Percentiles rank a stretch among this genome's conserved stretches.
phyloP scores from a whole-genome alignment of 1,140 invertebrate genomes.

The Macrocentrus cingulum region DNA sequence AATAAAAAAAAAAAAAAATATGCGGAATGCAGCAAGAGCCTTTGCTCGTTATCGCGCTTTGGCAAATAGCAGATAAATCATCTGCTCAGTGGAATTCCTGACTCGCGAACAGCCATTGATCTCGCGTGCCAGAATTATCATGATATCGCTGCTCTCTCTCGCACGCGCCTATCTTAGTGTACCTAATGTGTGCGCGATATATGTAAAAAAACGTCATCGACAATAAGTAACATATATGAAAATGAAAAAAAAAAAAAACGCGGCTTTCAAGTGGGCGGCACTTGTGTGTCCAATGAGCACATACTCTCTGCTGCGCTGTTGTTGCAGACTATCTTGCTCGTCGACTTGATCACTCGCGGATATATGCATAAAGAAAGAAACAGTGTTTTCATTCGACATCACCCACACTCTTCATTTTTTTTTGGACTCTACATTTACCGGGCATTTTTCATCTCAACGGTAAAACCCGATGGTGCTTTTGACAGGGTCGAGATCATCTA shows the following conservation, averaged over 20 bases:
- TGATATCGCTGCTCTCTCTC: slow-evolving; percentile 17
- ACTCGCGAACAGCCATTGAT: slow-evolving; percentile 22
- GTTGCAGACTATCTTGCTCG: neutral
- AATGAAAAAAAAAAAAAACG: neutral
- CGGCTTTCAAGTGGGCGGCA: neutral
- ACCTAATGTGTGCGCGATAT: neutral
- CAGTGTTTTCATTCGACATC: neutral
- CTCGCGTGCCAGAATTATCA: slow-evolving; percentile 29
- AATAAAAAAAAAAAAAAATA: slow-evolving; percentile 6
- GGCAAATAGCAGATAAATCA: slow-evolving; percentile 27
- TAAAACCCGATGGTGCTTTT: too few species aligned
- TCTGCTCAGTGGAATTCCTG: slow-evolving; percentile 24
- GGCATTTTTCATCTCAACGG: too few species aligned
- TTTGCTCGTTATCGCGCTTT: slow-evolving; percentile 1
- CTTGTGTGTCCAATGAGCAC: neutral
- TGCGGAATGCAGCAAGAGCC: neutral
- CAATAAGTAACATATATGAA: neutral
- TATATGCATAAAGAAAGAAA: neutral
- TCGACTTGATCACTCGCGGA: neutral
- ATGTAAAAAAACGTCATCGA: slow-evolving; percentile 11
- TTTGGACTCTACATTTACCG: too few species aligned
- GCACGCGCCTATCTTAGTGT: too few species aligned
- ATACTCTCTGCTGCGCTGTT: too few species aligned
- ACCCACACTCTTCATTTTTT: too few species aligned
- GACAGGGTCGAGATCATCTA: too few species aligned